These are phyloP conservation scores for Synergus itoensis DNA, from an alignment of 2,888 invertebrate species.

Conservation along the genomic window DNA sequence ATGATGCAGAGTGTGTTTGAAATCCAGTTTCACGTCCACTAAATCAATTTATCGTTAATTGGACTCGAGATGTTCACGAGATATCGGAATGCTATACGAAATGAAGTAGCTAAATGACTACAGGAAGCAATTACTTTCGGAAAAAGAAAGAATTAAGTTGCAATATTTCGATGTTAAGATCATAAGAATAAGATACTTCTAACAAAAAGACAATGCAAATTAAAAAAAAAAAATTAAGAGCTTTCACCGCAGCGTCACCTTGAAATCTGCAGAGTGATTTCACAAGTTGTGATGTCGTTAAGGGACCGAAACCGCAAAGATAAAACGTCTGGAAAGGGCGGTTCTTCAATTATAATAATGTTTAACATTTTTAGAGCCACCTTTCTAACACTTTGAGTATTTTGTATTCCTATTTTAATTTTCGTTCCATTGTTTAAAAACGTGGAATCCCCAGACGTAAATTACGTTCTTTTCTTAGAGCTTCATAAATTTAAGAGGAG, in stretches of 20 bases:
- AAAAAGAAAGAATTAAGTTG: neutral
- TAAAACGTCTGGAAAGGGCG: slow-evolving; percentile 31
- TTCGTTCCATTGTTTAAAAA: neutral
- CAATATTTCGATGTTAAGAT: neutral
- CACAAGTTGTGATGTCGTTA: slow-evolving; percentile 27
- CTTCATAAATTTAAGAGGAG: neutral
- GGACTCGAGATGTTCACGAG: neutral
- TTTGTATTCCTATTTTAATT: neutral
- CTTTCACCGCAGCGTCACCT: slow-evolving; percentile 36
- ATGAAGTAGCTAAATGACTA: neutral
- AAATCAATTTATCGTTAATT: slow-evolving; percentile 27
- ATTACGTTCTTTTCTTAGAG: neutral
- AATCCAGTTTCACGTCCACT: slow-evolving; percentile 12
- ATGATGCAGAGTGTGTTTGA: slow-evolving; percentile 6
- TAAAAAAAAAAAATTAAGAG: neutral
- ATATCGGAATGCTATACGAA: neutral
- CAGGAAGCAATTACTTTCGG: neutral
- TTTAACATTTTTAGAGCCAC: slow-evolving; percentile 3
- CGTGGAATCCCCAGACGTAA: neutral
- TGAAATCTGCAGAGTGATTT: slow-evolving; percentile 32
- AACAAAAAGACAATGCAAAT: neutral
- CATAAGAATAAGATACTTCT: neutral
- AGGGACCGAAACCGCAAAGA: slow-evolving; percentile 34
- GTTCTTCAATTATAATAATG: slow-evolving; percentile 20
- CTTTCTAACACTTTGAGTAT: neutral